Evolutionary conservation across 2,797 vertebrate genomes (phyloP), one percentile per base, ranked within the genome.

Genomic region (Crax fasciolata): DNA sequence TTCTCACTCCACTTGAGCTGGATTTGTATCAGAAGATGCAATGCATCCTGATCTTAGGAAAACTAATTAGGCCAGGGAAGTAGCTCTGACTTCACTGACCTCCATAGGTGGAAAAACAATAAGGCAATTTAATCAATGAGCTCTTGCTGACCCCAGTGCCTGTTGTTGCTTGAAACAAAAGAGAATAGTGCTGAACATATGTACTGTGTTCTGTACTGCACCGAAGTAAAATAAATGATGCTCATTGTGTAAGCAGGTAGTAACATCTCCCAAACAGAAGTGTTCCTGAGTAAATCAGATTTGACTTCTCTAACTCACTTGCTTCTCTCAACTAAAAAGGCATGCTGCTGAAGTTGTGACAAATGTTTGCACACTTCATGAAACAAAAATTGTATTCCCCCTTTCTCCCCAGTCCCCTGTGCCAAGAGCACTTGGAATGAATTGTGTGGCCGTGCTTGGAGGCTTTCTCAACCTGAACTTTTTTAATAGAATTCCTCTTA

Each of bases 401-500:
- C 63, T 67, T 77, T 65, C 21, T 14, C 35, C 44, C 15, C 28
- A 17, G 61, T 8, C 46, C 10, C 1, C 3, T 2, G 68, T 66
- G 59, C 72, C 62, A 94, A 51, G 57, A 83, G 62, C 4, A 5
- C 41, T 92, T 24, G 79, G 74, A 54, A 11, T 23, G 30, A 66
- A 58, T 55, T 46, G 74, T 70, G 18, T 44, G 92, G 65, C 90
- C 35, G 25, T 28, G 74, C 46, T 83, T 63, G 58, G 27, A 93
- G 90, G 46, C 65, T 75, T 59, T 58, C 84, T 82, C n/a, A 2
- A 49, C 10, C 44, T 68, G 11, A 70, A 39, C 35, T 80, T 77
- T 55, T 85, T 18, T 7, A 11, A n/a, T 84, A 80, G 85, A 67
- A 95, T 93, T 94, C 85, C 95, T 72, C 57, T 75, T 84, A 91